Percentiles rank a stretch among this genome's conserved stretches.
phyloP scores from a whole-genome alignment of 2,113 vertebrate genomes.

The Cebus imitator region DNA sequence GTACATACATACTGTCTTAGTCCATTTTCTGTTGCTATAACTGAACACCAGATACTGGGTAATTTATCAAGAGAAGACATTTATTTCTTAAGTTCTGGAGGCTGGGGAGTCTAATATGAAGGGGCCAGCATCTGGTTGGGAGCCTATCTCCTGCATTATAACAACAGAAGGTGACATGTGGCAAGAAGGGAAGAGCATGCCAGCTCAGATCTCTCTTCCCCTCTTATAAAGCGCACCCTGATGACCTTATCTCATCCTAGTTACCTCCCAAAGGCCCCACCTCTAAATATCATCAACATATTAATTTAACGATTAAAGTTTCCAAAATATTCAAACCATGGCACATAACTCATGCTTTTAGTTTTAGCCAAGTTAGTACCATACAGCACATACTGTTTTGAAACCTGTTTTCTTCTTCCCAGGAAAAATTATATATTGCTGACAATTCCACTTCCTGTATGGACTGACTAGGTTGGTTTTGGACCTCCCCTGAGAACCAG shows the following conservation, averaged over 20 bases:
- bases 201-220: background rate
- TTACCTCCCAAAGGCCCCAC: background rate
- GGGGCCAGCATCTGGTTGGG: background rate
- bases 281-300: background rate
- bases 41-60: background rate
- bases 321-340: background rate
- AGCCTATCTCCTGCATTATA: background rate
- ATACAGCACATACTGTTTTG: background rate
- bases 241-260: background rate
- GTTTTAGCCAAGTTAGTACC: background rate
- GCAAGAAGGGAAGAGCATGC: background rate
- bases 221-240: background rate
- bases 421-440: background rate
- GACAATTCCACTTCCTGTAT: background rate
- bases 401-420: background rate
- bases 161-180: background rate
- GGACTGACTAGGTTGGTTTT: background rate
- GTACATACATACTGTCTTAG: background rate
- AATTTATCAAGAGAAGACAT: background rate
- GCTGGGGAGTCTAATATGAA: background rate
- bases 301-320: background rate
- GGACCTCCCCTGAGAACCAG: background rate
- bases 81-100: background rate
- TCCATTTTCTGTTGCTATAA: background rate
- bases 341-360: background rate